Evolutionary conservation across 2,888 invertebrate genomes (phyloP).

Genomic region (Tortricodes alternella): DNA sequence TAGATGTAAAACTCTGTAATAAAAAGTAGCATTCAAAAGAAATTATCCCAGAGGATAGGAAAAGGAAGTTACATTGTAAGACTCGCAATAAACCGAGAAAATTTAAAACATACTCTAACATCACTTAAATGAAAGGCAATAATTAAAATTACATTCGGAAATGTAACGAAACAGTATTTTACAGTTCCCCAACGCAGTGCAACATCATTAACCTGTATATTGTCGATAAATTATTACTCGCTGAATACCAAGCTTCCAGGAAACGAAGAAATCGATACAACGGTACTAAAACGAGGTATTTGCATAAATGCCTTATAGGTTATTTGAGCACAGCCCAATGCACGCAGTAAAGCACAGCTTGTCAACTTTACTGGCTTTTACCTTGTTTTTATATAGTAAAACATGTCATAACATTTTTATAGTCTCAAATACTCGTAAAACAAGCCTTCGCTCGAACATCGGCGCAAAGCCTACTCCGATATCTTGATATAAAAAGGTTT

Average conservation of each 20-base stretch:
- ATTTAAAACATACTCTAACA: too few relatives aligned
- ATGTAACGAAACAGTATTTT: neutral
- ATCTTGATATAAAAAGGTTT: conserved; percentile 7
- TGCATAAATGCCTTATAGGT: conserved; percentile 56
- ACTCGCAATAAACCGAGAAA: too few relatives aligned
- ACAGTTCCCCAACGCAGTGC: neutral
- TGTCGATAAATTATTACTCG: conserved; percentile 11
- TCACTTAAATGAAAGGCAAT: too few relatives aligned
- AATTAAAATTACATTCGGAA: neutral
- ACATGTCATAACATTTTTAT: conserved; percentile 73
- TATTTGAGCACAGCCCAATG: conserved; percentile 38
- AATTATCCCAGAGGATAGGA: too few relatives aligned
- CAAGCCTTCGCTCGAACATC: conserved; percentile 40
- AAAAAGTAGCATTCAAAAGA: too few relatives aligned
- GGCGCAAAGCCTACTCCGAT: conserved; percentile 5
- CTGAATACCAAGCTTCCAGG: conserved; percentile 6
- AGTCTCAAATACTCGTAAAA: conserved; percentile 65
- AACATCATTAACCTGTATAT: neutral
- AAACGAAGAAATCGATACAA: conserved; percentile 23
- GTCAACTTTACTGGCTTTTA: conserved; percentile 64
- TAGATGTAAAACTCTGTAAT: too few relatives aligned
- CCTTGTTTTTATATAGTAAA: conserved; percentile 63
- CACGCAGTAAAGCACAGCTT: conserved; percentile 59
- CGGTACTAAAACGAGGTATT: conserved; percentile 38
- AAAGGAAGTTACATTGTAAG: too few relatives aligned